Evolutionary conservation across 2,113 vertebrate species (phyloP).

Genomic region (Gobio gobio): DNA sequence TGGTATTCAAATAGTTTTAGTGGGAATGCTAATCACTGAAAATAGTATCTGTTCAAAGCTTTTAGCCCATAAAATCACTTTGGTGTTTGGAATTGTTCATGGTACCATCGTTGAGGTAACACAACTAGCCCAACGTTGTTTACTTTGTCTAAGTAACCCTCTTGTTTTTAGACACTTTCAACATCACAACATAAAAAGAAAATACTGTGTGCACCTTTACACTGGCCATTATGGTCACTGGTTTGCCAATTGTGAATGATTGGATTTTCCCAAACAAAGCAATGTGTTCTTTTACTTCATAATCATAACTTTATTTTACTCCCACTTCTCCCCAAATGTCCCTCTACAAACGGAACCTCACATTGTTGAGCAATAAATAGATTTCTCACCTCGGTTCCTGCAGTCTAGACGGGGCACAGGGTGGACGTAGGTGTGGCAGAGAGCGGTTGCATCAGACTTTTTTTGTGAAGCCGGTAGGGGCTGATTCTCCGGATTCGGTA

Average conservation of each 20-base stretch:
- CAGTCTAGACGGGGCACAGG: conserved; percentile 88
- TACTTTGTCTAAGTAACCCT: neutral
- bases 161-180: neutral
- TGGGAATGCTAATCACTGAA: neutral
- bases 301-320: neutral
- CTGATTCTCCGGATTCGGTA: conserved; percentile 30
- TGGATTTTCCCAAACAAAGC: neutral
- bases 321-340: neutral
- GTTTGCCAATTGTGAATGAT: neutral
- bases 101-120: neutral
- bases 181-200: neutral
- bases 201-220: neutral
- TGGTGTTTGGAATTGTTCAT: neutral
- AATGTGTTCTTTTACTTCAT: neutral
- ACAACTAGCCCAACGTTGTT: neutral
- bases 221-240: neutral
- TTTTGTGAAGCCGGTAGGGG: conserved; percentile 49
- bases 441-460: conserved; percentile 79
- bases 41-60: neutral
- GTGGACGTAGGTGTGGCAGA: conserved; percentile 88
- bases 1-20: neutral
- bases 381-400: conserved; percentile 86
- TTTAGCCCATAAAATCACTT: neutral
- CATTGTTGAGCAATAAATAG: neutral
- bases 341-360: too few relatives aligned